Base-by-base conservation (phyloP, 2,888 invertebrate genomes). In the Anarsia innoxiella region DNA sequence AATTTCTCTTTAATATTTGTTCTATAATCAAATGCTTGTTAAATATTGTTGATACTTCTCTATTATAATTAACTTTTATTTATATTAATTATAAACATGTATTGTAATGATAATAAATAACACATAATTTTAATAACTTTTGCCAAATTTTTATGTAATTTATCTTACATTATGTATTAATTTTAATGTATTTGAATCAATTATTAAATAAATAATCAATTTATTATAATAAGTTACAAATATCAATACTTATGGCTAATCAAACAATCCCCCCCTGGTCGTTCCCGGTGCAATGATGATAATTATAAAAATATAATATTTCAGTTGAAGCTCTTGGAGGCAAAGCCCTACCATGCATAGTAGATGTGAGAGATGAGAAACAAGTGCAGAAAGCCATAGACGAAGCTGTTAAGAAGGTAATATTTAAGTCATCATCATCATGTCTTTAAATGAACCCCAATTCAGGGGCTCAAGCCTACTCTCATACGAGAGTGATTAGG, bases 321-420 rank as follows among this genome's bases (percentile, higher is more conserved):
- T 79, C 59, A 95, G 95, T 96, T 71, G 95, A 96, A 79, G 90
- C 89, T 27, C 89, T 90, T 8, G 96, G 96, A 34, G 96, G 96
- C 1, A 91, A 94, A 63, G 92, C 93, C 12, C 75, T 96, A 34
- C 93, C 96, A 1, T 95, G 95, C 63, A 79, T 95, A 31, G 95
- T 96, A 0, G 96, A 97, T 73, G 93, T 97, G 8, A 86, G 96
- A 45, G 91, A 93, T 63, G 96, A 97, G 73, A 85, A 84, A 16
- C 91, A 93, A 69, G 84, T 94, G 0, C 80, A 86, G 48, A 86
- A 85, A 28, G 93, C 94, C 2, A 88, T 94, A 10, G 88, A 93
- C 58, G 87, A 87, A 49, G 92, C 95, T 13, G 90, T 94, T 1
- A 86, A 90, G 40, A 90, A 91, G 78, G 86, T 84, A 56, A 44